Base-by-base conservation (phyloP, 92 coral and sea anemone genomes). In the Phenganax marumi region DNA sequence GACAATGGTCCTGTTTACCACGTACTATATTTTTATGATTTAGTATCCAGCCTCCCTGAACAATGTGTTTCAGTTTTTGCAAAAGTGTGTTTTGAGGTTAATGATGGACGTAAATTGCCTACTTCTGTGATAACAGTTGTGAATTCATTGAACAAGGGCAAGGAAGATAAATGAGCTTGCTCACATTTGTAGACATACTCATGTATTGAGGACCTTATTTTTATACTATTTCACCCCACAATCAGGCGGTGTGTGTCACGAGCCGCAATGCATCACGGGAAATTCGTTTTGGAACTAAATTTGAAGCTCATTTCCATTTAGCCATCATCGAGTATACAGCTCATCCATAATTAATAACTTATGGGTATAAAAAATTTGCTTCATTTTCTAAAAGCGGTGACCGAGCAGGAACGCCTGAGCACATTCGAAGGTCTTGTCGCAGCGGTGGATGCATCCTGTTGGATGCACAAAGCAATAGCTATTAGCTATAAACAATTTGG, bases 291-390 rank as follows among this genome's bases (percentile, higher is more conserved):
- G n/a, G n/a, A n/a, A n/a, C n/a, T 10, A 54, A 54, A 54, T 10
- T 10, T 54, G 11, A 10, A 54, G 60, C 60, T 54, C 60, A 54
- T 54, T 54, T n/a, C 10, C 60, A n/a, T n/a, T n/a, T n/a, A n/a
- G n/a, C n/a, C n/a, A n/a, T n/a, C n/a, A n/a, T n/a, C n/a, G n/a
- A n/a, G 60, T 54, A 54, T 10, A 54, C 11, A 54, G 60, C 60
- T 54, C 11, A 10, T 10, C 60, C 10, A 10, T 10, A 10, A 10
- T 54, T 10, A 10, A 54, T 54, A 10, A 54, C n/a, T 10, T 54
- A 79, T 79, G 84, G 58, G 84, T 10, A 80, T 80, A 14, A 64
- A 80, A 65, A 80, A 70, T 18, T 22, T 80, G 75, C 75, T 65
- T 62, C 77, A 61, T 68, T 70, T 80, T 66, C 54, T 82, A 53